phyloP scores from a whole-genome alignment of 2,113 vertebrate genomes.

The Ibidorhyncha struthersii region DNA sequence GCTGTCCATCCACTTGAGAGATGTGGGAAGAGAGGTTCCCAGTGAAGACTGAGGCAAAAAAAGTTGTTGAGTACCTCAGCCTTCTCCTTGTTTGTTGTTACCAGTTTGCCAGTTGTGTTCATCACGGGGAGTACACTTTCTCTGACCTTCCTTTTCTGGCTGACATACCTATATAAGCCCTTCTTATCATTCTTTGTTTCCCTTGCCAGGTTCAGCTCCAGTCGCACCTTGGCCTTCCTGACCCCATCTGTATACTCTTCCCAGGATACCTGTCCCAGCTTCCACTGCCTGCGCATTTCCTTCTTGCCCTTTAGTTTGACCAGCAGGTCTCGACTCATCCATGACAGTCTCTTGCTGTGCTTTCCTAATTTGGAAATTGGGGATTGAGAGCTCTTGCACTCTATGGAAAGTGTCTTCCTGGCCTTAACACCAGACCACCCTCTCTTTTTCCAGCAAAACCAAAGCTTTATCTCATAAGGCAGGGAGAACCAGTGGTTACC shows the following conservation, averaged over 20 bases:
- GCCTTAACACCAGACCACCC: not conserved
- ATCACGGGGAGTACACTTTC: not conserved
- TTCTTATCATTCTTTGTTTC: not conserved
- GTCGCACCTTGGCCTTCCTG: not conserved
- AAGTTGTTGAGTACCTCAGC: not conserved
- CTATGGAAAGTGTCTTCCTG: not conserved
- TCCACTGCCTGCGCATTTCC: not conserved
- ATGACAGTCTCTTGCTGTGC: not conserved
- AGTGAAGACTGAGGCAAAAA: not conserved
- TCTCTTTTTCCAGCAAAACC: not conserved
- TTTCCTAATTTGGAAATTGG: not conserved
- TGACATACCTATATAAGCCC: not conserved
- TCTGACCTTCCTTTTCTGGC: not conserved
- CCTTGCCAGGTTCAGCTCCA: not conserved
- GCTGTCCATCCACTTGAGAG: not conserved
- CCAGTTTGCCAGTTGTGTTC: not conserved
- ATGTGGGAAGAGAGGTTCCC: not conserved
- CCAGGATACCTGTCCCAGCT: not conserved
- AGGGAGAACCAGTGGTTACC: not conserved
- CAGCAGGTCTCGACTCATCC: not conserved
- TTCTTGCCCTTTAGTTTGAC: not conserved
- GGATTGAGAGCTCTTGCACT: not conserved
- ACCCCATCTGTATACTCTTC: not conserved
- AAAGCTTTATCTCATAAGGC: not conserved
- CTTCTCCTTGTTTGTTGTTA: not conserved